Conservation (phyloP, 2,888 invertebrate species). For the Argynnis bischoffii region DNA sequence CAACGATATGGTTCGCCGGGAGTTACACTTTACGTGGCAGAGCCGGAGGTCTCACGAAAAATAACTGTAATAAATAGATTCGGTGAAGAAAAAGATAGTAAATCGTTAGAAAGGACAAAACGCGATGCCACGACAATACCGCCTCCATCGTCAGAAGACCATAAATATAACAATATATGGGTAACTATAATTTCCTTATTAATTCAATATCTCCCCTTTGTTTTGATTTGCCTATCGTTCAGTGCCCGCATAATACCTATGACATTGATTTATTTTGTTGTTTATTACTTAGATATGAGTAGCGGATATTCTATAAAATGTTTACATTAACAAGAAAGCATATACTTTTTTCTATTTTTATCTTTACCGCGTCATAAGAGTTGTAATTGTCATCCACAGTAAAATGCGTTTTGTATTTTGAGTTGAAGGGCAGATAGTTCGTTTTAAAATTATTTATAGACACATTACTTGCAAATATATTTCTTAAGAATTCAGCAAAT, state of each 20-base stretch:
- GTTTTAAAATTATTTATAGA: slow-evolving; percentile 31
- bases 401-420: slow-evolving; percentile 19
- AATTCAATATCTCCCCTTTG: slow-evolving; percentile 54
- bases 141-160: slow-evolving; percentile 54
- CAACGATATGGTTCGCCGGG: slow-evolving; percentile 58
- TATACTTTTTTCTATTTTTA: slow-evolving; percentile 42
- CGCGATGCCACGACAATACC: slow-evolving; percentile 60
- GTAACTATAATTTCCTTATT: slow-evolving; percentile 52
- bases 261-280: slow-evolving; percentile 47
- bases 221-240: slow-evolving; percentile 47
- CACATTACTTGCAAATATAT: slow-evolving; percentile 36
- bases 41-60: slow-evolving; percentile 51
- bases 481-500: not conserved
- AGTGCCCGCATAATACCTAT: slow-evolving; percentile 41
- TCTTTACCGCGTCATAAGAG: slow-evolving; percentile 25
- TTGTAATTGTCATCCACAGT: slow-evolving; percentile 28
- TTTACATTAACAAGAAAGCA: slow-evolving; percentile 41
- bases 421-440: slow-evolving; percentile 35
- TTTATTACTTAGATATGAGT: slow-evolving; percentile 29
- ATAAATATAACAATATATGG: slow-evolving; percentile 75
- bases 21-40: slow-evolving; percentile 66
- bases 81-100: slow-evolving; percentile 42
- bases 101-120: slow-evolving; percentile 61
- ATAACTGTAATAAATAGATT: slow-evolving; percentile 62
- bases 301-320: slow-evolving; percentile 18